Conservation (phyloP, 2,888 invertebrate genomes). For the Polyploca ridens region DNA sequence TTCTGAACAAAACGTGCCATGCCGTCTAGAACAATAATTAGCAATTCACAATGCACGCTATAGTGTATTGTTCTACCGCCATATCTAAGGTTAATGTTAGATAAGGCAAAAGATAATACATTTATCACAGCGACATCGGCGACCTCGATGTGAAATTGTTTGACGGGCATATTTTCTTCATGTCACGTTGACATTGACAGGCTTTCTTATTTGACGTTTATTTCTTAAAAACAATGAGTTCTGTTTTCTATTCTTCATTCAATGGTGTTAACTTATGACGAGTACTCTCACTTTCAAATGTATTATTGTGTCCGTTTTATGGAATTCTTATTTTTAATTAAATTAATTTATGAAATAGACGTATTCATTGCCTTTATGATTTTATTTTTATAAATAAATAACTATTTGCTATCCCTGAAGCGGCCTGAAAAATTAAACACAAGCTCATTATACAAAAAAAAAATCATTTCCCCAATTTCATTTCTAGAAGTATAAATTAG, state of each 20-base stretch:
- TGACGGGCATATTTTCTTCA: neutral
- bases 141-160: slow-evolving; percentile 2
- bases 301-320: no score
- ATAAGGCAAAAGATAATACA: neutral
- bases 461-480: no score
- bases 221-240: slow-evolving; percentile 4
- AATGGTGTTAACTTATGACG: neutral
- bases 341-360: no score
- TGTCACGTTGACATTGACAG: neutral
- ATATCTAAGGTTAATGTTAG: neutral
- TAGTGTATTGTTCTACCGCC: neutral
- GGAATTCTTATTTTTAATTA: no score
- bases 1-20: neutral
- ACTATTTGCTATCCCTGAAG: no score
- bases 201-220: neutral
- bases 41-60: neutral
- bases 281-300: no score
- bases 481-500: no score
- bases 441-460: no score
- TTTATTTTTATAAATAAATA: no score
- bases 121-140: neutral
- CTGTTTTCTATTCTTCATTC: neutral
- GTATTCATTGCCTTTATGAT: no score
- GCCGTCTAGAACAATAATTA: neutral
- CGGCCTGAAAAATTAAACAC: no score